Evolutionary conservation across 1,140 invertebrate species (phyloP), one percentile per base, ranked within the genome.

Genomic region (Trissolcus basalis): DNA sequence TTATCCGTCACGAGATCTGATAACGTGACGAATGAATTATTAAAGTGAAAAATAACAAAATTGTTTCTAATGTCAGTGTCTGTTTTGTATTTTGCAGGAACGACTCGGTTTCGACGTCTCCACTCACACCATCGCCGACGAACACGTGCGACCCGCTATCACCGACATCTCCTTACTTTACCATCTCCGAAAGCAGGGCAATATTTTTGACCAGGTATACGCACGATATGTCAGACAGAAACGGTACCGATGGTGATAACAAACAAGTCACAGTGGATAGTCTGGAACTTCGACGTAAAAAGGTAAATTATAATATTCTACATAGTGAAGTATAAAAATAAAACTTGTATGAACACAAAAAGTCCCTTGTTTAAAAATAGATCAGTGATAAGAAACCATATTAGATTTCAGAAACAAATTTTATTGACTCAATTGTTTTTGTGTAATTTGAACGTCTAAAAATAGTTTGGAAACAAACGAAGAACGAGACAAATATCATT

Each of bases 171-270:
- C 87, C 90, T 4, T 93, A 93, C 78, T 93, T 93, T 81, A 92
- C 92, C 5, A 93, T 91, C 14, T 93, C 92, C 10, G 93, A 93
- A 80, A 90, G 91, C 43, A 93, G 93, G 82, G 92, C 92, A 4
- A 91, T 90, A 80, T 91, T 93, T 80, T 83, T 93, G 36, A 91
- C 91, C 39, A 89, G 90, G 81, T 92, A 90, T 69, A 89, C 89
- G 58, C 87, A 88, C 27, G 90, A 91, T 68, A 89, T 91, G 81
- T 89, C 85, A 35, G 86, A 90, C 55, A 83, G 81, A 47, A 81
- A 70, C 39, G 67, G 75, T 32, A 43, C 44, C 0, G 43, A 60
- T 47, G 60, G 77, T 12, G 74, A 77, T n/a, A 81, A 82, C 15
- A 80, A 82, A 35, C 64, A 81, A 12, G 81, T 84, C 63, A 81